Evolutionary conservation across 1,140 invertebrate species (phyloP).

Genomic region (Heliothis subflexa): DNA sequence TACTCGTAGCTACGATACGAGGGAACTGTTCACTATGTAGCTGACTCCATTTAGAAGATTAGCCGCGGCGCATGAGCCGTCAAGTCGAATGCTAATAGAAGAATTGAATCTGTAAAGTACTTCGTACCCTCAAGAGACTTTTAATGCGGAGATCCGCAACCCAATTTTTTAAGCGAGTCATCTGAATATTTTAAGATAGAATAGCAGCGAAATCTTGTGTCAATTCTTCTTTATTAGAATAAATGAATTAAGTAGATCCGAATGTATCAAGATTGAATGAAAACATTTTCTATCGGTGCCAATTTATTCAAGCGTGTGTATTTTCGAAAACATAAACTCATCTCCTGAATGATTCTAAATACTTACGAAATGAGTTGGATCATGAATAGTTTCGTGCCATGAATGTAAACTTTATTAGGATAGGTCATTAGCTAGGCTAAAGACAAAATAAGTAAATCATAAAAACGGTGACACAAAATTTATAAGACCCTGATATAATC

Average conservation of each 20-base stretch:
- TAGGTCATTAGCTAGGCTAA: too few species aligned
- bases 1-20: slow-evolving; percentile 57
- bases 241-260: neutral
- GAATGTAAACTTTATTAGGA: too few species aligned
- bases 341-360: neutral
- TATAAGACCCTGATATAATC: slow-evolving; percentile 15
- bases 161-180: neutral
- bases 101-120: slow-evolving; percentile 24
- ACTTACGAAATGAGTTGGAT: neutral
- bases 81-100: slow-evolving; percentile 32
- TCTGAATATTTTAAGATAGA: neutral
- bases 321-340: neutral
- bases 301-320: too few species aligned
- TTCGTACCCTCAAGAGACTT: neutral
- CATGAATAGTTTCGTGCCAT: too few species aligned
- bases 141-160: neutral
- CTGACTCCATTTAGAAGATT: slow-evolving; percentile 70
- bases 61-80: slow-evolving; percentile 62
- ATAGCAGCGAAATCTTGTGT: neutral
- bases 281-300: too few species aligned
- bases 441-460: neutral
- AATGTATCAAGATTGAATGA: neutral
- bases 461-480: slow-evolving; percentile 4
- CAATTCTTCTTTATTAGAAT: neutral
- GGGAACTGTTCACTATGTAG: slow-evolving; percentile 63